phyloP scores from a whole-genome alignment of 2,113 vertebrate species.

The Mobula birostris region DNA sequence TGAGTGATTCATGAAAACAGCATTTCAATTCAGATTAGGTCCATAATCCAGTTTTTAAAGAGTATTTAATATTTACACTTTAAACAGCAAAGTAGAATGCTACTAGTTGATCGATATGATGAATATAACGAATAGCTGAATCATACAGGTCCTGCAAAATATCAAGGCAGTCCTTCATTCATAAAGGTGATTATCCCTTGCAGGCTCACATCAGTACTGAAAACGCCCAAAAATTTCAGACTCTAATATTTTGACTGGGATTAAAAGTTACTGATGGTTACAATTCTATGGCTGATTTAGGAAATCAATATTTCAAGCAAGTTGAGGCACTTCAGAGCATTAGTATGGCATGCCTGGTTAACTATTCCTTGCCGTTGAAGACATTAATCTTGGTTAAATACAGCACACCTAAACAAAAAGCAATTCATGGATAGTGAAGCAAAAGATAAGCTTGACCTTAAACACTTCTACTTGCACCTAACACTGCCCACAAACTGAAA shows the following conservation, averaged over 20 bases:
- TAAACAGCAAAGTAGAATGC: neutral
- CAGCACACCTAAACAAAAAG: neutral
- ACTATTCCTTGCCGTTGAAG: neutral
- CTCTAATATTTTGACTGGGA: neutral
- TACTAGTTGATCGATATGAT: neutral
- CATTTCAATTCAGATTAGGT: neutral
- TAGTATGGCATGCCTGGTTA: neutral
- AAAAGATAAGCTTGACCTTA: neutral
- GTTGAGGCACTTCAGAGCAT: neutral
- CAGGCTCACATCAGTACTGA: neutral
- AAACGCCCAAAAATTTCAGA: neutral
- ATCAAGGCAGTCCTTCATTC: neutral
- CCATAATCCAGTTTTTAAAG: neutral
- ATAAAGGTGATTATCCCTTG: neutral
- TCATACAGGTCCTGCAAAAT: neutral
- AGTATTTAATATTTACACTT: neutral
- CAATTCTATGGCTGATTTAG: neutral
- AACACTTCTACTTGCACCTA: neutral
- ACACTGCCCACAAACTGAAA: slow-evolving; percentile 7
- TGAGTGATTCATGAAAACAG: neutral
- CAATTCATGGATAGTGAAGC: neutral
- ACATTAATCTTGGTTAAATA: neutral
- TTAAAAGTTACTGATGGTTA: neutral
- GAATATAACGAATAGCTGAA: neutral
- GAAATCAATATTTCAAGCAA: neutral